These are phyloP conservation scores for Equus przewalskii DNA, from an alignment of 2,113 vertebrate species.

Conservation along the genomic window DNA sequence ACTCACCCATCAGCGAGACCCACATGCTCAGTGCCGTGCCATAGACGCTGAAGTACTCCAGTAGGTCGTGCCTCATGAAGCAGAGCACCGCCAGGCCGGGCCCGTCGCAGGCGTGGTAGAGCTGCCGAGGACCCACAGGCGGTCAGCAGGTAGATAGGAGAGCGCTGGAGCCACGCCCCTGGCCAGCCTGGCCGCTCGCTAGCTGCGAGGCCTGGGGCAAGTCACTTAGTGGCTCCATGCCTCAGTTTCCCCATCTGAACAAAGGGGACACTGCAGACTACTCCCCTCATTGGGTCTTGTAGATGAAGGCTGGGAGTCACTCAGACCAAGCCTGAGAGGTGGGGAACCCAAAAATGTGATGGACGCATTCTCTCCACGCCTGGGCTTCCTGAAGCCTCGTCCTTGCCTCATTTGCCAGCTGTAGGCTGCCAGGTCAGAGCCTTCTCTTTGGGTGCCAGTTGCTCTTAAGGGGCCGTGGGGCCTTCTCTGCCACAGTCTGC, in stretches of 20 bases:
- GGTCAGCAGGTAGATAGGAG: neutral
- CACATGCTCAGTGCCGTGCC: conserved; percentile 97
- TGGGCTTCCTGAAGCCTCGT: accelerated
- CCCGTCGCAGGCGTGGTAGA: conserved; percentile 93
- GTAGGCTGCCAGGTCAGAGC: accelerated
- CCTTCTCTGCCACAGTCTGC: no score
- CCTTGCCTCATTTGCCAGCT: accelerated
- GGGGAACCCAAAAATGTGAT: accelerated
- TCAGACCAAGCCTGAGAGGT: accelerated
- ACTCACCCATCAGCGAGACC: conserved; percentile 91
- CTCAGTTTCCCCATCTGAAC: neutral
- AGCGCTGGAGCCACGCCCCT: accelerated
- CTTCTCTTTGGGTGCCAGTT: no score
- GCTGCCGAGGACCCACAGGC: neutral
- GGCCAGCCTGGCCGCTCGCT: accelerated
- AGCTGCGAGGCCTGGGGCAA: accelerated
- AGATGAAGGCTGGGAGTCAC: accelerated
- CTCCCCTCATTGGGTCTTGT: accelerated
- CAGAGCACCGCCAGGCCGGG: conserved; percentile 95
- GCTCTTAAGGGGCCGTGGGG: neutral
- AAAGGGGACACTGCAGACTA: accelerated
- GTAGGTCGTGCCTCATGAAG: conserved; percentile 94
- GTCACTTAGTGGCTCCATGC: accelerated
- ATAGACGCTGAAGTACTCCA: conserved; percentile 97
- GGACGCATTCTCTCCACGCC: accelerated